A percentile compares a stretch with the other conserved stretches of the same genome.
Evolutionary conservation across 2,113 vertebrate genomes (phyloP).

Genomic region (Pedionomus torquatus): DNA sequence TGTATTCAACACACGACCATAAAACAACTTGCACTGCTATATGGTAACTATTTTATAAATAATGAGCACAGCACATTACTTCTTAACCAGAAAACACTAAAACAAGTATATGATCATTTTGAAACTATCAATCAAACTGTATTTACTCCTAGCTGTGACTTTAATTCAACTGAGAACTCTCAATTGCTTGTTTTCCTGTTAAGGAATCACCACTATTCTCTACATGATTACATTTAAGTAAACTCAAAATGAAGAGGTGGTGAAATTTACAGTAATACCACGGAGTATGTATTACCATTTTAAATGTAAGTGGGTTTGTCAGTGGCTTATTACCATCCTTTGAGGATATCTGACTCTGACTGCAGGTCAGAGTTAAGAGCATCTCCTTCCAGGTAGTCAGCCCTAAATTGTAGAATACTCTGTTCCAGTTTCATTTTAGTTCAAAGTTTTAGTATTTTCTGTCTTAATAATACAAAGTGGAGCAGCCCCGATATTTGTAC

Average conservation of each 20-base stretch:
- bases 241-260: not conserved
- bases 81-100: not conserved
- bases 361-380: not conserved
- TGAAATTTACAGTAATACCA: not conserved
- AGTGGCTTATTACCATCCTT: not conserved
- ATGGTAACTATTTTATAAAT: not conserved
- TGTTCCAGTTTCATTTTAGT: not conserved
- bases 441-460: not conserved
- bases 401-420: not conserved
- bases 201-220: not conserved
- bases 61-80: not conserved
- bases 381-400: not conserved
- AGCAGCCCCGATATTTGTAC: not conserved
- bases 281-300: not conserved
- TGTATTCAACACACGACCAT: not conserved
- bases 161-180: not conserved
- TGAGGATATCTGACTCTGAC: not conserved
- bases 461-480: not conserved
- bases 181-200: not conserved
- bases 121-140: not conserved
- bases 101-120: not conserved
- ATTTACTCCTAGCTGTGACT: rapidly evolving
- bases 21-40: not conserved
- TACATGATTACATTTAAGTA: not conserved
- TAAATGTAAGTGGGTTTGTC: not conserved